These are phyloP conservation scores for Drosophila kambysellisi DNA, from an alignment of 2,888 invertebrate species.

Conservation along the genomic window DNA sequence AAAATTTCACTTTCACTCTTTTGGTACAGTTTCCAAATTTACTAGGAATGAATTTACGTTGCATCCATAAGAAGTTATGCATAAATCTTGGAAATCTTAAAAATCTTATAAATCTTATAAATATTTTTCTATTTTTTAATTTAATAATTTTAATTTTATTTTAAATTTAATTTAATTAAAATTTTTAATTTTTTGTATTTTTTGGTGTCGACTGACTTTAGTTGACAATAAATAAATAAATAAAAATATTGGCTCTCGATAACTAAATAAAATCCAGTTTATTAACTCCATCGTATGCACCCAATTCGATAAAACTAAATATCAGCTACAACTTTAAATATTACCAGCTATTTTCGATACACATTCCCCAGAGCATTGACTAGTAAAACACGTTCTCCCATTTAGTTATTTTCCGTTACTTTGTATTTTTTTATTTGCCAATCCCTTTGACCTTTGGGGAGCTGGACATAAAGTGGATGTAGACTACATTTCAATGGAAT, in stretches of 20 bases:
- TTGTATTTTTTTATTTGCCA: slow-evolving; percentile 12
- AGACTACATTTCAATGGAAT: slow-evolving; percentile 11
- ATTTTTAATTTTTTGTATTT: too few relatives aligned
- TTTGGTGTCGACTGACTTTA: too few relatives aligned
- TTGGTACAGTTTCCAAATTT: too few relatives aligned
- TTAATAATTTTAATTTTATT: too few relatives aligned
- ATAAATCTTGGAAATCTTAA: too few relatives aligned
- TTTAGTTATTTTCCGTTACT: slow-evolving; percentile 5
- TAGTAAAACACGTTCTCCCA: slow-evolving; percentile 12
- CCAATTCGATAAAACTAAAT: background rate
- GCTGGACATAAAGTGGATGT: slow-evolving; percentile 16
- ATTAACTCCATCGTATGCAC: background rate
- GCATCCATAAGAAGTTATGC: too few relatives aligned
- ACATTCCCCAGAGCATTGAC: slow-evolving; percentile 20
- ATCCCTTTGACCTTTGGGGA: slow-evolving; percentile 34
- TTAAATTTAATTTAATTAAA: too few relatives aligned
- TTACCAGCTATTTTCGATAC: background rate
- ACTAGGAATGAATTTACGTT: too few relatives aligned
- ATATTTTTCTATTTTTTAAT: too few relatives aligned
- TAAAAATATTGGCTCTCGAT: background rate
- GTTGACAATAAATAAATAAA: too few relatives aligned
- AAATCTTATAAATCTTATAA: too few relatives aligned
- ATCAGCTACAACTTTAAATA: background rate
- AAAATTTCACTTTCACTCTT: too few relatives aligned
- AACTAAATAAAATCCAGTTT: background rate